Evolutionary conservation across 2,797 vertebrate species (phyloP).

Genomic region (Poecilia wingei): DNA sequence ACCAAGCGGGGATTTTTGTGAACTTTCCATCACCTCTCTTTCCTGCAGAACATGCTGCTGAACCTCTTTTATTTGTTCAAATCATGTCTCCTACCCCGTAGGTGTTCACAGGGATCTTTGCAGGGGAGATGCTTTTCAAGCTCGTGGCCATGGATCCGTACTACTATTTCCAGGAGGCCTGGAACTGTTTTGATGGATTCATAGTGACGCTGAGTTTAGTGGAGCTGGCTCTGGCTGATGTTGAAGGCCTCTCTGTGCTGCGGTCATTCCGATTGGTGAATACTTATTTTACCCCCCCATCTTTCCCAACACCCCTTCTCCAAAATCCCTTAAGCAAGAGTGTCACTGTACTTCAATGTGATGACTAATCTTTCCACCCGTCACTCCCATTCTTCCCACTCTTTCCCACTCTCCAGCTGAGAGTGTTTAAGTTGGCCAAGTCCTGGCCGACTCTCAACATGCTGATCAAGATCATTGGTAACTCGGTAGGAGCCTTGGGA

Average conservation of each 20-base stretch:
- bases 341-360: slow-evolving; percentile 3
- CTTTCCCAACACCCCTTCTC: not conserved
- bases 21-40: not conserved
- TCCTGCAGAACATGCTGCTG: slow-evolving; percentile 1
- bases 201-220: slow-evolving; percentile 98
- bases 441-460: slow-evolving; percentile 99
- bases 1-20: not conserved
- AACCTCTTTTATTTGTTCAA: slow-evolving; percentile 22
- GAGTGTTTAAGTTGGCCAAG: slow-evolving; percentile 98
- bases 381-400: slow-evolving; percentile 21
- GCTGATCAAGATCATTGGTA: slow-evolving; percentile 99
- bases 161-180: slow-evolving; percentile 99
- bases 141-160: slow-evolving; percentile 99
- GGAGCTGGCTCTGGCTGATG: slow-evolving; percentile 92
- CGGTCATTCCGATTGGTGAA: slow-evolving; percentile 98
- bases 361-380: slow-evolving; percentile 37
- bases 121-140: slow-evolving; percentile 98
- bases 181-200: slow-evolving; percentile 99
- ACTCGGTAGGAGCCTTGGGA: slow-evolving; percentile 97
- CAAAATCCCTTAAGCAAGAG: not conserved
- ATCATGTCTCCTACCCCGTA: slow-evolving; percentile 59
- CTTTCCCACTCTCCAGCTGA: slow-evolving; percentile 80
- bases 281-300: slow-evolving; percentile 7
- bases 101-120: slow-evolving; percentile 99
- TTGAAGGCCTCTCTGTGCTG: slow-evolving; percentile 97